Evolutionary conservation across 2,113 vertebrate species (phyloP).

Genomic region (Xiphorhynchus elegans): DNA sequence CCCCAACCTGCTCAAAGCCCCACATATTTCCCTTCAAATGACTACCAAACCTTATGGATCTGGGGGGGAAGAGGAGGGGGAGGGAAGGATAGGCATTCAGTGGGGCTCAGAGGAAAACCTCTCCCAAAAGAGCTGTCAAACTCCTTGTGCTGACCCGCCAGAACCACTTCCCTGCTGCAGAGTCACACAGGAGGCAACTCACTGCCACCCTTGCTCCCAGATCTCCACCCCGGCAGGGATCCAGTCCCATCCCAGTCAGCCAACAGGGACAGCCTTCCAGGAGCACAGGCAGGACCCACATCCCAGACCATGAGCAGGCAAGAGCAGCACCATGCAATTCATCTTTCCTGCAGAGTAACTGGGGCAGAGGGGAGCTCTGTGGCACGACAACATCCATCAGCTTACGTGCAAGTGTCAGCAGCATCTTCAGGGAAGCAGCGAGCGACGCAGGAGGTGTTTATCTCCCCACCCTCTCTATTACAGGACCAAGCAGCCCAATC

Average conservation of each 20-base stretch:
- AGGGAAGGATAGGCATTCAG: neutral
- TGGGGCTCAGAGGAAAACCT: neutral
- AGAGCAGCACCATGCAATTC: accelerated
- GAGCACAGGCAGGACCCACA: neutral
- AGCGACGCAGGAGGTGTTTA: accelerated
- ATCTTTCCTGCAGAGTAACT: neutral
- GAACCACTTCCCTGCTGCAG: neutral
- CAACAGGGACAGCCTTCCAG: neutral
- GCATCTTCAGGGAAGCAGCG: neutral
- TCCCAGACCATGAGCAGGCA: neutral
- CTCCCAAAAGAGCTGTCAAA: neutral
- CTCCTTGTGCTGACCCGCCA: neutral
- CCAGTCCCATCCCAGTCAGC: too few species aligned
- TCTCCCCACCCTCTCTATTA: neutral
- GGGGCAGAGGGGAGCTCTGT: neutral
- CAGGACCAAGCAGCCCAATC: neutral
- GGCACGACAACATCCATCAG: neutral
- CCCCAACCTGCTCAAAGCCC: neutral
- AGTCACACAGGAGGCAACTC: neutral
- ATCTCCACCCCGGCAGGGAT: neutral
- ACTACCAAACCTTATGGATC: neutral
- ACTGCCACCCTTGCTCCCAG: neutral
- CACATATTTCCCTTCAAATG: neutral
- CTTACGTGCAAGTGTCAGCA: neutral
- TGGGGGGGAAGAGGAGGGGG: too few species aligned